phyloP scores from a whole-genome alignment of 2,113 vertebrate genomes.

The Nibea albiflora region DNA sequence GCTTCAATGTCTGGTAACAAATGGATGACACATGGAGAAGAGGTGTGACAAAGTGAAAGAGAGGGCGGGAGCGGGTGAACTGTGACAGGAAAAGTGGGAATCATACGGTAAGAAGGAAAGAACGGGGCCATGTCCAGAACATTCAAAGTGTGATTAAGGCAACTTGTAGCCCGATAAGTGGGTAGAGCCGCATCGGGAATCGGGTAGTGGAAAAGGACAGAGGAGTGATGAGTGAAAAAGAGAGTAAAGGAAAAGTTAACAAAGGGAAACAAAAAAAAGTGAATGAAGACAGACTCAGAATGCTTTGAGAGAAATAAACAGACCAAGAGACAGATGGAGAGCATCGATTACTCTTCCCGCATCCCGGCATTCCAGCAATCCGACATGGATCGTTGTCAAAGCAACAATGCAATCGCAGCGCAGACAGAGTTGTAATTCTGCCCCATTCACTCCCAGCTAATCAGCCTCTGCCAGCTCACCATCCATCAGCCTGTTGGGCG shows the following conservation, averaged over 20 bases:
- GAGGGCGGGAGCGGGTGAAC: not conserved
- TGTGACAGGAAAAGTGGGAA: slow-evolving; percentile 1
- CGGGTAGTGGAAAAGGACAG: slow-evolving; percentile 3
- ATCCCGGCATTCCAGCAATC: slow-evolving; percentile 40
- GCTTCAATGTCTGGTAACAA: slow-evolving; percentile 1
- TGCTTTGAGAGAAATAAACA: slow-evolving; percentile 42
- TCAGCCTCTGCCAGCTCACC: slow-evolving; percentile 66
- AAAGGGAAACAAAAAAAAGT: slow-evolving; percentile 24
- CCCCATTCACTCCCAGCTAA: slow-evolving; percentile 68
- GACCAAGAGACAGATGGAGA: slow-evolving; percentile 58
- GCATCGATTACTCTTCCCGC: slow-evolving; percentile 55
- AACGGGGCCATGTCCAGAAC: slow-evolving; percentile 13
- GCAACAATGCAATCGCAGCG: slow-evolving; percentile 59
- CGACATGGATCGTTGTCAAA: slow-evolving; percentile 66
- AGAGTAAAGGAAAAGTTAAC: slow-evolving; percentile 3
- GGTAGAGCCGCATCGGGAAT: not conserved
- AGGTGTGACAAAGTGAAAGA: not conserved
- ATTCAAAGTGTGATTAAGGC: slow-evolving; percentile 18
- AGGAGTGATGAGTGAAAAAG: not conserved
- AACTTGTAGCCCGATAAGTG: slow-evolving; percentile 2
- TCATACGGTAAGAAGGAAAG: slow-evolving; percentile 6
- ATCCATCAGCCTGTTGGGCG: slow-evolving; percentile 65
- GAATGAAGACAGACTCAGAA: slow-evolving; percentile 8
- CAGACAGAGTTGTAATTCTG: slow-evolving; percentile 71
- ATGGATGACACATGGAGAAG: not conserved